Evolutionary conservation across 2,797 vertebrate genomes (phyloP).

Genomic region (Takifugu rubripes): DNA sequence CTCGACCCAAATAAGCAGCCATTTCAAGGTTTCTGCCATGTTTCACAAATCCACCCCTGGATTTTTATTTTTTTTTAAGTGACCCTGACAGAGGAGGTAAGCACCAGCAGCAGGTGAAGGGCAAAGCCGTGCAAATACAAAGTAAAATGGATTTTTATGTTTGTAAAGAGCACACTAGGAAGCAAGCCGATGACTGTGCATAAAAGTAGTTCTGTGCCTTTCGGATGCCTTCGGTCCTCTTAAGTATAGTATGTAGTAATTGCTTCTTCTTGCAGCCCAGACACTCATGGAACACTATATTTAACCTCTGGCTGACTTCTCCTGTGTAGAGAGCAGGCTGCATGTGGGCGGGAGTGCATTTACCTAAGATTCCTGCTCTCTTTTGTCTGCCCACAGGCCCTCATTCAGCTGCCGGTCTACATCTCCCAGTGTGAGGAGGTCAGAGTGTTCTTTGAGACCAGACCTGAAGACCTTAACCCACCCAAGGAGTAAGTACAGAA

Average conservation of each 20-base stretch:
- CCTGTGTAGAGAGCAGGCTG: background rate
- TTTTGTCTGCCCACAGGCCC: slow-evolving; percentile 76
- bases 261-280: background rate
- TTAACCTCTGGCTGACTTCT: slow-evolving; percentile 2
- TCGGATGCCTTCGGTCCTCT: no score
- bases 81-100: no score
- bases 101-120: no score
- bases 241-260: background rate
- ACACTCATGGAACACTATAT: background rate
- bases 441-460: slow-evolving; percentile 94
- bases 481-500: slow-evolving; percentile 88
- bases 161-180: no score
- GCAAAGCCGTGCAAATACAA: no score
- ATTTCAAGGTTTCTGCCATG: no score
- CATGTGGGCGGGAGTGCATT: background rate
- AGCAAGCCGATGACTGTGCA: no score
- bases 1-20: no score
- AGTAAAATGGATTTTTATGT: no score
- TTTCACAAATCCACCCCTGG: no score
- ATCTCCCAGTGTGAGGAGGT: slow-evolving; percentile 98
- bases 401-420: slow-evolving; percentile 95
- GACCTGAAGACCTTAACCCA: slow-evolving; percentile 92
- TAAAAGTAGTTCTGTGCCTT: no score
- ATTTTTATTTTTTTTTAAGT: no score
- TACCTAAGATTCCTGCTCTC: background rate